Conservation (phyloP, 2,797 vertebrate species). For the Notoglanidium macrostoma region DNA sequence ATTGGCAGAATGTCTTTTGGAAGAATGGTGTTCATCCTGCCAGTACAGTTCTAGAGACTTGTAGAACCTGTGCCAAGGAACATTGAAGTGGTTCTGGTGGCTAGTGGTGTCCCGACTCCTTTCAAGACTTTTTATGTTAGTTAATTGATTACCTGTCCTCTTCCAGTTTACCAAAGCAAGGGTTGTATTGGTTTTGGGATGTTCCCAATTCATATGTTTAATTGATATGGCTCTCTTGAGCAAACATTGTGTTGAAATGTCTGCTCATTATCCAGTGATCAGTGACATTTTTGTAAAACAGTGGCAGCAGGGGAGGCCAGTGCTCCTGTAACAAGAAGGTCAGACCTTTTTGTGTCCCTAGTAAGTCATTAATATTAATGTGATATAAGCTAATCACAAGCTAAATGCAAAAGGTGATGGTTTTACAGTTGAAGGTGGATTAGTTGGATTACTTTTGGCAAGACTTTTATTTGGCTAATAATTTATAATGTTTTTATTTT, state of each 20-base stretch:
- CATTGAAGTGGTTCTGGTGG: not conserved
- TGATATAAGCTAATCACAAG: conserved; percentile 7
- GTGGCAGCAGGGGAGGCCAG: not conserved
- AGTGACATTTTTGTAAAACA: conserved; percentile 18
- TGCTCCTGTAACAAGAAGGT: not conserved
- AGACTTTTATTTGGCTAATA: not conserved
- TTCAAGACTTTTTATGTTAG: not conserved
- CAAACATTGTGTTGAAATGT: not conserved
- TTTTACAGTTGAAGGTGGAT: not conserved
- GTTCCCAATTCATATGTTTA: not conserved
- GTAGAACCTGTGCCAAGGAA: too few species aligned
- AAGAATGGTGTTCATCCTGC: not conserved
- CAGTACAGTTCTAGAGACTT: not conserved
- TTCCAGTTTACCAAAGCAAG: conserved; percentile 1
- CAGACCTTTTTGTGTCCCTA: not conserved
- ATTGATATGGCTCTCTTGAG: not conserved
- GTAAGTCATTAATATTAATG: not conserved
- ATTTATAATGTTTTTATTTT: not conserved
- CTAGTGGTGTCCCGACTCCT: not conserved
- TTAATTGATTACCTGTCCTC: not conserved
- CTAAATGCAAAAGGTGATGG: not conserved
- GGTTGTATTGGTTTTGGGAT: not conserved
- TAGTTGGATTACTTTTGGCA: not conserved
- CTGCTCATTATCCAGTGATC: not conserved
- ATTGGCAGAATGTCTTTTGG: not conserved